Evolutionary conservation across 2,113 vertebrate genomes (phyloP).

Genomic region (Ellobius talpinus): DNA sequence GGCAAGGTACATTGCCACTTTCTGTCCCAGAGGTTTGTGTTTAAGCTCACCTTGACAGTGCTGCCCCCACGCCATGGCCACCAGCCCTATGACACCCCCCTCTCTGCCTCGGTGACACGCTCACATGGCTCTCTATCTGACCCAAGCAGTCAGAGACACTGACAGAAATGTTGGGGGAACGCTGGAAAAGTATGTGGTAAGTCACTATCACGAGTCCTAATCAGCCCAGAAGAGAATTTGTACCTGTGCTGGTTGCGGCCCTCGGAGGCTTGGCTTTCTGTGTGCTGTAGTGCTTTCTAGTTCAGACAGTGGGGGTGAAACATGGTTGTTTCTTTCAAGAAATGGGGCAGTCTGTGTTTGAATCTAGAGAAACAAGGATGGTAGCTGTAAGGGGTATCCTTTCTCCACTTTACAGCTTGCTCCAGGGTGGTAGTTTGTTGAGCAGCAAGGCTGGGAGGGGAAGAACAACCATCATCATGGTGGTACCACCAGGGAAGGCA

Average conservation of each 20-base stretch:
- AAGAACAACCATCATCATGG: not conserved
- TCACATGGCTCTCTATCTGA: not conserved
- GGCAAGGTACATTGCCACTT: rapidly evolving
- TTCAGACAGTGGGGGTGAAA: not conserved
- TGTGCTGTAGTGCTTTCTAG: not conserved
- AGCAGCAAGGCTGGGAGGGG: too few species aligned
- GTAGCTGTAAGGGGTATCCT: rapidly evolving
- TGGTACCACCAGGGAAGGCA: not conserved
- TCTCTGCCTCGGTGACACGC: not conserved
- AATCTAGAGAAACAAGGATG: not conserved
- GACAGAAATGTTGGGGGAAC: not conserved
- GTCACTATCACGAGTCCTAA: rapidly evolving
- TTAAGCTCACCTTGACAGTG: not conserved
- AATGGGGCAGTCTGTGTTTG: not conserved
- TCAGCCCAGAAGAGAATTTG: too few species aligned
- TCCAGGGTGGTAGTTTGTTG: rapidly evolving
- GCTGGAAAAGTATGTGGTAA: not conserved
- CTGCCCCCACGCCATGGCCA: not conserved
- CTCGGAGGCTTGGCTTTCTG: rapidly evolving
- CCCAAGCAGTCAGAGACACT: not conserved
- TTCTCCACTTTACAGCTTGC: not conserved
- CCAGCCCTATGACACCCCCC: not conserved
- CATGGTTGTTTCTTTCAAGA: not conserved
- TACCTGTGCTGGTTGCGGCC: not conserved
- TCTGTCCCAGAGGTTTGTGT: not conserved